Conservation (phyloP, 2,113 vertebrate species). For the Ursus arctos region DNA sequence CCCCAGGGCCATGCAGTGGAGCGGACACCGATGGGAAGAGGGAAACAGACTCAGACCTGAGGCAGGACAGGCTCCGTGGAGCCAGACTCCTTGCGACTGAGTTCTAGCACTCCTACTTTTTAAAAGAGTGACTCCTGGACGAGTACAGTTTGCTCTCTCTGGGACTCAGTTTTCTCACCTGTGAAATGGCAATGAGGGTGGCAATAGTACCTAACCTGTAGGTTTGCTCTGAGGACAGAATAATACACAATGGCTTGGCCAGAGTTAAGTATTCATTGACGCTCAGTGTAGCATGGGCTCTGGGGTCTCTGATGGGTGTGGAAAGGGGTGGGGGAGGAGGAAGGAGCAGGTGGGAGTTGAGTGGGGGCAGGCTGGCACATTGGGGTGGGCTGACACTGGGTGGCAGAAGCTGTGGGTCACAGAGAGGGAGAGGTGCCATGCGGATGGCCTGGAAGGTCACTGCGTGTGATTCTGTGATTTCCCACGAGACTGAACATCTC, state of each 20-base stretch:
- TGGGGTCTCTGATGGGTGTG: not conserved
- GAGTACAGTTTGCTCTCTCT: not conserved
- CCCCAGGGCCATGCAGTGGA: not conserved
- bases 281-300: not conserved
- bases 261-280: too few relatives aligned
- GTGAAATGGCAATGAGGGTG: not conserved
- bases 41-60: not conserved
- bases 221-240: not conserved
- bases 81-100: not conserved
- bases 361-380: too few relatives aligned
- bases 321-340: not conserved
- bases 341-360: not conserved
- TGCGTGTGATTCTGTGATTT: not conserved
- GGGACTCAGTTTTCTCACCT: not conserved
- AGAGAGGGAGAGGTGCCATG: not conserved
- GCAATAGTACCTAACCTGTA: fast-evolving
- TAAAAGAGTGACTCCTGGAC: not conserved
- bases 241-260: fast-evolving
- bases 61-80: too few relatives aligned
- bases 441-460: not conserved
- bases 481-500: not conserved
- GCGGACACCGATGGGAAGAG: not conserved
- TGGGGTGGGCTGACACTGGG: too few relatives aligned
- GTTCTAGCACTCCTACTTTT: not conserved
- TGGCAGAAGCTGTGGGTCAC: not conserved